A percentile compares a stretch with the other conserved stretches of the same genome.
Evolutionary conservation across 2,113 vertebrate species (phyloP).

Genomic region (Egretta garzetta): DNA sequence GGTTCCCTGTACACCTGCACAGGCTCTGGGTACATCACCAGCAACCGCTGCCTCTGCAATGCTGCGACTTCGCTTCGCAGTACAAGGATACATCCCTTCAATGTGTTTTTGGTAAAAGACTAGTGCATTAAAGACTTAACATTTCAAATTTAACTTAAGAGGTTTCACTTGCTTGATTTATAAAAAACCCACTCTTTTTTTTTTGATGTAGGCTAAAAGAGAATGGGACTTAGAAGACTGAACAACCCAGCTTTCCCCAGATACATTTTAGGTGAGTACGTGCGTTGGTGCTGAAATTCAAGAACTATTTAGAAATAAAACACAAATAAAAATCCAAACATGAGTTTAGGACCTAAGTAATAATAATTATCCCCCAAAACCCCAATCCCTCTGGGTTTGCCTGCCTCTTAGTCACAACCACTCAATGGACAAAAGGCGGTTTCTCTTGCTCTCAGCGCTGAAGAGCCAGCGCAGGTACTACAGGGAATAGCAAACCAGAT

Average conservation of each 20-base stretch:
- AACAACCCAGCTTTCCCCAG: background rate
- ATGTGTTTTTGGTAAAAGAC: background rate
- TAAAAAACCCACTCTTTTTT: background rate
- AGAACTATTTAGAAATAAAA: background rate
- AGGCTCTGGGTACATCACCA: background rate
- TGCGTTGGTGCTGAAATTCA: background rate
- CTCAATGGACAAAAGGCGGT: background rate
- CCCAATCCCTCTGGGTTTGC: background rate
- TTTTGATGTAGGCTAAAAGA: background rate
- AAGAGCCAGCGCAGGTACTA: conserved; percentile 12
- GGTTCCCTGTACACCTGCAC: background rate
- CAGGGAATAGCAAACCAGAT: conserved; percentile 47
- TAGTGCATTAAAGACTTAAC: background rate
- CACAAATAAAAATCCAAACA: background rate
- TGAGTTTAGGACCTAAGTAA: background rate
- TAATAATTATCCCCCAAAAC: background rate
- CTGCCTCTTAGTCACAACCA: conserved; percentile 9
- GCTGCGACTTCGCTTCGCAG: background rate
- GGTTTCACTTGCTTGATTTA: background rate
- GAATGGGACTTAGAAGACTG: background rate
- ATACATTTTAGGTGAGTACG: fast-evolving
- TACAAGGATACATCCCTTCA: background rate
- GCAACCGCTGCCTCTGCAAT: background rate
- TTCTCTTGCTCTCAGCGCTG: conserved; percentile 13
- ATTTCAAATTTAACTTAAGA: background rate